These are phyloP conservation scores for Rhopalosiphum nymphaeae DNA, from an alignment of 2,888 invertebrate species.

Conservation along the genomic window DNA sequence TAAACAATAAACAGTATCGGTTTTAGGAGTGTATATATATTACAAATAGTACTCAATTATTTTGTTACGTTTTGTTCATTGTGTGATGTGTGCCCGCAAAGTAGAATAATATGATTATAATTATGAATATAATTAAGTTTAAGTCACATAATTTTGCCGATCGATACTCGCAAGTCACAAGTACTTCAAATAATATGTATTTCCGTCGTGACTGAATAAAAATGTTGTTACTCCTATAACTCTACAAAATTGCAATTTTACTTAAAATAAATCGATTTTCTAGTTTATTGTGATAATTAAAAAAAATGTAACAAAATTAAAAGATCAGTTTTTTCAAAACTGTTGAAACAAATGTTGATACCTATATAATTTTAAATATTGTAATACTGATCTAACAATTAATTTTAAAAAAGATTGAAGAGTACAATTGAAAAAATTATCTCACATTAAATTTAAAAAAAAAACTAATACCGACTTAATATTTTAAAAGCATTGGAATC, in stretches of 20 bases:
- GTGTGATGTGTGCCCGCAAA: background rate
- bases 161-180: background rate
- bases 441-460: background rate
- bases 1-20: background rate
- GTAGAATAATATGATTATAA: background rate
- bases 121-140: background rate
- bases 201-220: background rate
- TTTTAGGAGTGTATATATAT: background rate
- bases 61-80: background rate
- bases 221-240: background rate
- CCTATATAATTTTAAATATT: background rate
- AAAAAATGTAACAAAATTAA: background rate
- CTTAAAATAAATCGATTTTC: background rate
- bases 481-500: background rate
- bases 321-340: background rate
- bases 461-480: background rate
- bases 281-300: background rate
- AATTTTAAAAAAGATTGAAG: background rate
- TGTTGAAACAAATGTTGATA: background rate
- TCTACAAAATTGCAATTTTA: background rate
- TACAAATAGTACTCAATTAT: background rate
- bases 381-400: background rate
- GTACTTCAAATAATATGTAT: background rate
- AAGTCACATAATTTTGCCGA: background rate
- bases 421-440: background rate